These are phyloP conservation scores for Iguana delicatissima DNA, from an alignment of 2,797 vertebrate species.

Conservation along the genomic window DNA sequence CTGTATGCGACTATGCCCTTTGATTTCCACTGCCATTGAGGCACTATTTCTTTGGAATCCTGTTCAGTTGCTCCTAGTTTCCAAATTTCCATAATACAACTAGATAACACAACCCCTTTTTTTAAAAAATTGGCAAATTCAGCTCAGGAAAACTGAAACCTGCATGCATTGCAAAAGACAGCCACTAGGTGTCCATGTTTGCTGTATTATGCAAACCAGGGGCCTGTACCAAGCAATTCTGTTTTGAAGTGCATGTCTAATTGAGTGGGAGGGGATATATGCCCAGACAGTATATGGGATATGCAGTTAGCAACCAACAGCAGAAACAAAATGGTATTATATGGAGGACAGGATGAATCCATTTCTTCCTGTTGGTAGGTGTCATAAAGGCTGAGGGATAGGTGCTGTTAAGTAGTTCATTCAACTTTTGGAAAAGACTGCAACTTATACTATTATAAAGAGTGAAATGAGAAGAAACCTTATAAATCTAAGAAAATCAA, in stretches of 20 bases:
- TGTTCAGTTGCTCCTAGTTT: background rate
- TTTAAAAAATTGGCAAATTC: background rate
- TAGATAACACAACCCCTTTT: background rate
- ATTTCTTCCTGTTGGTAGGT: background rate
- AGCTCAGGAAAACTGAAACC: background rate
- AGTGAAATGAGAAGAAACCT: background rate
- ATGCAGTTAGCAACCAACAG: background rate
- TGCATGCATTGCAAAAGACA: background rate
- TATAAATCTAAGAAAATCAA: background rate
- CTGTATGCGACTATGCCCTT: background rate
- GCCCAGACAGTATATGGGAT: background rate
- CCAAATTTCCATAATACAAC: background rate
- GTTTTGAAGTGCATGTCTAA: rapidly evolving
- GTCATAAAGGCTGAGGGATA: background rate
- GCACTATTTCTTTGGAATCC: background rate
- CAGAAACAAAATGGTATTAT: background rate
- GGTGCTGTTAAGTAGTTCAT: background rate
- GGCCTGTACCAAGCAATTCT: slow-evolving; percentile 47
- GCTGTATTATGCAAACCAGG: slow-evolving; percentile 41
- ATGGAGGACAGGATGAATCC: background rate
- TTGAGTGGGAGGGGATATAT: background rate
- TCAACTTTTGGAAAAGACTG: slow-evolving; percentile 1
- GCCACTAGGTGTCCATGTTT: slow-evolving; percentile 73
- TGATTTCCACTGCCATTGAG: background rate
- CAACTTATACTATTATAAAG: background rate